These are phyloP conservation scores for Lithodes maja DNA, from an alignment of 2,888 invertebrate genomes.

Conservation along the genomic window DNA sequence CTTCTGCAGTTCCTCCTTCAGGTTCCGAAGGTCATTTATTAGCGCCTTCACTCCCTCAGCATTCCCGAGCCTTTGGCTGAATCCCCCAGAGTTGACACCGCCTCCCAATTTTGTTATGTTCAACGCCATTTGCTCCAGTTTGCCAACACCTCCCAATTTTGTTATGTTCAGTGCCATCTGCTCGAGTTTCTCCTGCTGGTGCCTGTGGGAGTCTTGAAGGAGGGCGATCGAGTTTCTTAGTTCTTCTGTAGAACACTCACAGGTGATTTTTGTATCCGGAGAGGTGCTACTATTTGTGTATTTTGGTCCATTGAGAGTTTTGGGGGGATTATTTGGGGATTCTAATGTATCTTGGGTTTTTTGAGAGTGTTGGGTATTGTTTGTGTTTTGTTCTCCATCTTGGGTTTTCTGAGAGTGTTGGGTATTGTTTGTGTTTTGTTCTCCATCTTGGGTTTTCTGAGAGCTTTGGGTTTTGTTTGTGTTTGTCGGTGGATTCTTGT, in stretches of 20 bases:
- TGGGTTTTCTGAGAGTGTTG: background rate
- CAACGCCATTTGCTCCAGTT: background rate
- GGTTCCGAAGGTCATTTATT: background rate
- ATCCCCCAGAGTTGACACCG: background rate
- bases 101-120: background rate
- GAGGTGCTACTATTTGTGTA: background rate
- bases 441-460: background rate
- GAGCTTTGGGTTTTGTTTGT: background rate
- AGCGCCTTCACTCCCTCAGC: constrained; percentile 4
- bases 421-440: background rate
- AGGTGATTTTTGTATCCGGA: background rate
- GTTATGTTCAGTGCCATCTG: constrained; percentile 5
- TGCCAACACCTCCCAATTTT: background rate
- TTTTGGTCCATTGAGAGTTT: background rate
- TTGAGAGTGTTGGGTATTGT: background rate
- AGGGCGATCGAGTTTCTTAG: background rate
- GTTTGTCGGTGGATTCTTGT: background rate
- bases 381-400: background rate
- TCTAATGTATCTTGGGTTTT: background rate
- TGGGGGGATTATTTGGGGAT: too few species aligned
- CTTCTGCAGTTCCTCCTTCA: constrained; percentile 1
- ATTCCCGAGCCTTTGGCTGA: constrained; percentile 4
- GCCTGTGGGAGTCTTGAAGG: background rate
- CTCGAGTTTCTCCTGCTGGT: background rate
- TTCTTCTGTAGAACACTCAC: background rate